Evolutionary conservation across 2,888 invertebrate genomes (phyloP), one percentile per base, ranked within the genome.

Genomic region (Fragum whitleyi): DNA sequence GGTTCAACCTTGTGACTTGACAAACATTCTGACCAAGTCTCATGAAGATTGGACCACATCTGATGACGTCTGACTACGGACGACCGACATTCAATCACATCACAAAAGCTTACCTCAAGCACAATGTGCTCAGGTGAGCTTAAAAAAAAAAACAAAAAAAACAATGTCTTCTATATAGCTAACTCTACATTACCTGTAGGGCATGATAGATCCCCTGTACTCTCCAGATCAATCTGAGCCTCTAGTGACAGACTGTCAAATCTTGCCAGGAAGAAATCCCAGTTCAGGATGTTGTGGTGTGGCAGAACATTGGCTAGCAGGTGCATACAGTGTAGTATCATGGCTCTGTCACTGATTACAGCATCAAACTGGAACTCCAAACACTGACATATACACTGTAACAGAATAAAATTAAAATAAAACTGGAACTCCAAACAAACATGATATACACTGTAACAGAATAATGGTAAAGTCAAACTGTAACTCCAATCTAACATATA

Each of bases 351-450:
- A 79, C 97, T 96, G 81, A 99, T 98, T 83, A 99, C 98, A 81
- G 97, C 96, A 95, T 99, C 99, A 95, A 99, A 99, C 95, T 99
- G 99, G 0, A 97, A 97, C 95, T 99, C 99, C 94, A 99, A 95
- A 94, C 99, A 99, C 95, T 97, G 96, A 74, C 98, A 96, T 85
- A 98, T 95, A 77, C 97, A 96, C 94, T 93, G 89, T 9, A 86
- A 88, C 21, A 42, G 28, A 62, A n/a, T n/a, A n/a, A 21, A 16
- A 14, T 7, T 11, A 53, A 68, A 51, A 65, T 29, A 42, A 47
- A 47, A 47, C 47, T 3, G 47, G 47, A 47, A 47, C 47, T 47
- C 6, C n/a, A 47, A 47, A 47, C 47, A 47, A 1, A 19, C 1
- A 47, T n/a, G 19, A 47, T 47, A 47, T 47, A 47, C 47, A 47